Percentiles rank a stretch among this genome's conserved stretches.
Evolutionary conservation across 2,113 vertebrate species (phyloP).

Genomic region (Lepisosteus oculatus): DNA sequence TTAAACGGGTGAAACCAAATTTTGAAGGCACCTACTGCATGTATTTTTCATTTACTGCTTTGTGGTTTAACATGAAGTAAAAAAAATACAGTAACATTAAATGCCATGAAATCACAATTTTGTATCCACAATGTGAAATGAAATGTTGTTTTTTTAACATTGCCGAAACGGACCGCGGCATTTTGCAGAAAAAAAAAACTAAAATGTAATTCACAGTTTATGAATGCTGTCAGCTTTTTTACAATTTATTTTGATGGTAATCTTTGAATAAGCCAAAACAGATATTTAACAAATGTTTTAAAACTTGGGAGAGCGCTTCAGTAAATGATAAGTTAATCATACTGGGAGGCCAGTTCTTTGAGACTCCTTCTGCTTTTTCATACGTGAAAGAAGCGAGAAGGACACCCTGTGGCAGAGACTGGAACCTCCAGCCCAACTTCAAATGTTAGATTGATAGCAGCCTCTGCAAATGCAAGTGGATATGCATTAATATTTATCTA

Average conservation of each 20-base stretch:
- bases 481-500: constrained; percentile 98
- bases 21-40: no score
- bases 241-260: background rate
- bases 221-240: background rate
- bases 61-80: no score
- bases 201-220: no score
- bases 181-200: no score
- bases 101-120: no score
- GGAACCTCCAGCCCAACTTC: constrained; percentile 75
- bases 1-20: no score
- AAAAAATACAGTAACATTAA: no score
- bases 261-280: no score
- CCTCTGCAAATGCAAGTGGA: constrained; percentile 88
- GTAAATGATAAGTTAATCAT: background rate
- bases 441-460: constrained; percentile 85
- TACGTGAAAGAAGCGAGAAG: constrained; percentile 81
- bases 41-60: no score
- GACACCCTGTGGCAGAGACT: constrained; percentile 87
- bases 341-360: background rate
- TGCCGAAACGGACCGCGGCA: no score
- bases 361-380: constrained; percentile 48
- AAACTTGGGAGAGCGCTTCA: background rate
- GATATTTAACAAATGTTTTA: background rate
- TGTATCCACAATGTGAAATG: no score
- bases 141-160: no score